These are phyloP conservation scores for Lepisosteus osseus DNA, from an alignment of 2,113 vertebrate species.

Conservation along the genomic window DNA sequence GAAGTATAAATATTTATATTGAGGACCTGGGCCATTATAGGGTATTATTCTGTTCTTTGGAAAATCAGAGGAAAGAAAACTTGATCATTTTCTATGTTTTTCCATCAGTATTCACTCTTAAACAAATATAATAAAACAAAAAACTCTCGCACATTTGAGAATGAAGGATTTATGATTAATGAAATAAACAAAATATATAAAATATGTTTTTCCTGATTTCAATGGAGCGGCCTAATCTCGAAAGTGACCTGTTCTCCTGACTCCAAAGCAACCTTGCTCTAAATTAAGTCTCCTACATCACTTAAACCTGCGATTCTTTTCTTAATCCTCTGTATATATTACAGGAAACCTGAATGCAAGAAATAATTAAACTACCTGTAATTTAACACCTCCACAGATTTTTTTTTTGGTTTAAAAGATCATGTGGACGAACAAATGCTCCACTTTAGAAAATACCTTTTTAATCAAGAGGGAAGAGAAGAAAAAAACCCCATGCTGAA, in stretches of 20 bases:
- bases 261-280: background rate
- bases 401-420: background rate
- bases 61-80: too few species aligned
- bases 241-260: background rate
- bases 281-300: background rate
- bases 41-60: too few species aligned
- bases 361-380: constrained; percentile 3
- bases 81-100: too few species aligned
- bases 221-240: too few species aligned
- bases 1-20: too few species aligned
- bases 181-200: too few species aligned
- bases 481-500: background rate
- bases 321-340: constrained; percentile 3
- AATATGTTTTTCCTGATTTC: too few species aligned
- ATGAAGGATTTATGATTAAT: too few species aligned
- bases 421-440: background rate
- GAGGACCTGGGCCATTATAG: too few species aligned
- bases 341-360: constrained; percentile 7
- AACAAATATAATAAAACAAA: too few species aligned
- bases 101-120: too few species aligned
- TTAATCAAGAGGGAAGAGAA: background rate
- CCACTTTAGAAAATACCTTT: background rate
- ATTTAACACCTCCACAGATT: background rate
- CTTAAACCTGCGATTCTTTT: background rate
- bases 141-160: too few species aligned